A percentile compares a stretch with the other conserved stretches of the same genome.
phyloP scores from a whole-genome alignment of 2,113 vertebrate species.

The Leptocoma aspasia region DNA sequence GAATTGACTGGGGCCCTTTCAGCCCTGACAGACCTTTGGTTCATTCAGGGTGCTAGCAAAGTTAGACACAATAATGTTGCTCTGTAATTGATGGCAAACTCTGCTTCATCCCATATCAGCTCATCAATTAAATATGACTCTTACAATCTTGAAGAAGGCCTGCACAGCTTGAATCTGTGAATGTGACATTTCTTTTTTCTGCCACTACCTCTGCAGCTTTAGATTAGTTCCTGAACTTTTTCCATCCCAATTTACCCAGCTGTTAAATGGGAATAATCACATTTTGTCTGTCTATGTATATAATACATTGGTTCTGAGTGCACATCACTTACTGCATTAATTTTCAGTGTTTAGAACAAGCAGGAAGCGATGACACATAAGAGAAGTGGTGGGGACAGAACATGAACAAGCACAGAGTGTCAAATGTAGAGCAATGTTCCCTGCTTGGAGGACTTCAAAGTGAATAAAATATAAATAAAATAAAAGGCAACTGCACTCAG shows the following conservation, averaged over 20 bases:
- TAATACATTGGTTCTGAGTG: not conserved
- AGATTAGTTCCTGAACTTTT: not conserved
- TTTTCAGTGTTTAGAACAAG: not conserved
- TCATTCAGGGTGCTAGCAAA: not conserved
- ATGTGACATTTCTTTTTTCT: not conserved
- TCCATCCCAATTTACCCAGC: not conserved
- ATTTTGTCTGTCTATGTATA: not conserved
- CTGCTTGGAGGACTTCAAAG: not conserved
- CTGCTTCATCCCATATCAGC: not conserved
- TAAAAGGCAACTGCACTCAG: not conserved
- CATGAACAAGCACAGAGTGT: rapidly evolving
- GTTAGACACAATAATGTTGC: not conserved
- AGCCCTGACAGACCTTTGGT: not conserved
- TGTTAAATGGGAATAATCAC: not conserved
- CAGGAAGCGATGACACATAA: rapidly evolving
- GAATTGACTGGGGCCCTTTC: not conserved
- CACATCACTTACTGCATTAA: not conserved
- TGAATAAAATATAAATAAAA: not conserved
- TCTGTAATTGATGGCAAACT: slow-evolving; percentile 21
- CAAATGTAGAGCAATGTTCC: not conserved
- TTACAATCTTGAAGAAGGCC: not conserved
- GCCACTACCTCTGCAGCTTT: not conserved
- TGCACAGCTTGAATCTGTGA: not conserved
- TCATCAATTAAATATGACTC: slow-evolving; percentile 1
- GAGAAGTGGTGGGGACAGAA: not conserved